These are phyloP conservation scores for Hydractinia symbiolongicarpus DNA, from an alignment of 30 jellyfish, hydroid and myxozoan species.

Conservation along the genomic window DNA sequence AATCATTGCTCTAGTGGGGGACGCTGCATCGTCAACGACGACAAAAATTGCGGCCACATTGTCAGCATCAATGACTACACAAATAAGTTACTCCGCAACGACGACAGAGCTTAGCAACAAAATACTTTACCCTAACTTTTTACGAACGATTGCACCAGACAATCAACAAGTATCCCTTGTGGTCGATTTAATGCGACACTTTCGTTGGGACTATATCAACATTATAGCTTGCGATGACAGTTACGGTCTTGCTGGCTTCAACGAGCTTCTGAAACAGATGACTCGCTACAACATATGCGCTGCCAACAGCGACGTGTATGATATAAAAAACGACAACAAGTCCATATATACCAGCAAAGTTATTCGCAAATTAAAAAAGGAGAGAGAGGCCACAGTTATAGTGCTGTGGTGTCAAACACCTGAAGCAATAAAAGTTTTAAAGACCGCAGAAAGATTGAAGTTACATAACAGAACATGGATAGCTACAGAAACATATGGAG, in stretches of 20 bases:
- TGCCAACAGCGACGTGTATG: slow-evolving; percentile 70
- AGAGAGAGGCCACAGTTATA: slow-evolving; percentile 53
- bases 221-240: slow-evolving; percentile 92
- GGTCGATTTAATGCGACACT: slow-evolving; percentile 49
- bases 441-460: slow-evolving; percentile 59
- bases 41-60: slow-evolving; percentile 70
- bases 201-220: slow-evolving; percentile 75
- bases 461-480: slow-evolving; percentile 79
- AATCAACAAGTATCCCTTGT: slow-evolving; percentile 73
- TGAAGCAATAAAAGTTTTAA: slow-evolving; percentile 58
- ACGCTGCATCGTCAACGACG: slow-evolving; percentile 86
- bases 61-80: slow-evolving; percentile 77
- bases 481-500: slow-evolving; percentile 98
- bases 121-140: slow-evolving; percentile 65
- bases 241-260: slow-evolving; percentile 87
- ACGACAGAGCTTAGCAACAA: slow-evolving; percentile 81
- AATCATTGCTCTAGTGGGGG: slow-evolving; percentile 78
- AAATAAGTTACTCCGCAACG: slow-evolving; percentile 94
- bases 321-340: slow-evolving; percentile 43
- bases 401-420: slow-evolving; percentile 96
- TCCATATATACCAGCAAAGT: slow-evolving; percentile 30
- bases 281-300: slow-evolving; percentile 62
- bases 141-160: slow-evolving; percentile 97
- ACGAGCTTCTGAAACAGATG: slow-evolving; percentile 58
- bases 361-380: slow-evolving; percentile 40